Conservation (phyloP, 1,140 invertebrate genomes). For the Eumaeus atala region DNA sequence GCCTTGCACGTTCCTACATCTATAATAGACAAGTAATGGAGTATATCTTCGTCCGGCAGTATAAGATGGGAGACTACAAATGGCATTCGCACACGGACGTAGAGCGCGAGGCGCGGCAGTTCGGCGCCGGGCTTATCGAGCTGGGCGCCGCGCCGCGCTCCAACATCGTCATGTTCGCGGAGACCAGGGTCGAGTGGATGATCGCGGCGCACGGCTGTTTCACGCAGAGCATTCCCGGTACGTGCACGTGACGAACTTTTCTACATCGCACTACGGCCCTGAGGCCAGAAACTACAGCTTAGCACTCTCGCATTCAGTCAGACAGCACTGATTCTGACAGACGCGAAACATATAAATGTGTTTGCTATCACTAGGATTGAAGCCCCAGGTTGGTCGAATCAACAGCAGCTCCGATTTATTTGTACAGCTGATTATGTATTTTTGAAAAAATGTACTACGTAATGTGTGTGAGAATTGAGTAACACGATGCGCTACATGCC, state of each 20-base stretch:
- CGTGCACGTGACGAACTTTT: conserved; percentile 20
- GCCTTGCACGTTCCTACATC: too few species aligned
- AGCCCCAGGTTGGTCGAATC: too few species aligned
- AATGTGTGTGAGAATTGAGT: too few species aligned
- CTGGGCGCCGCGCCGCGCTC: conserved; percentile 78
- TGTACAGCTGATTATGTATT: too few species aligned
- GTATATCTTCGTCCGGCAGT: conserved; percentile 67
- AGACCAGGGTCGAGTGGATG: conserved; percentile 98
- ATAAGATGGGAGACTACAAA: conserved; percentile 93
- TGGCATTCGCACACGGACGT: conserved; percentile 93
- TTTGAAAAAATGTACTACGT: too few species aligned
- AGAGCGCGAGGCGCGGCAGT: conserved; percentile 81
- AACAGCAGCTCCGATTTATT: too few species aligned
- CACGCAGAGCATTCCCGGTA: conserved; percentile 91
- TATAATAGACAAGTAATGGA: too few species aligned
- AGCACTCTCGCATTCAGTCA: neutral
- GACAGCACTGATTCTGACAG: neutral
- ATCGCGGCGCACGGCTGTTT: conserved; percentile 95
- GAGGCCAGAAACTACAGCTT: neutral
- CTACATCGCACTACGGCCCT: neutral
- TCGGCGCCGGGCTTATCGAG: conserved; percentile 86
- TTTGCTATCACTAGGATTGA: too few species aligned
- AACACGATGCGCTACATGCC: too few species aligned
- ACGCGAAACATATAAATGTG: too few species aligned
- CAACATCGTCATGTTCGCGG: conserved; percentile 95